These are phyloP conservation scores for Linnaemya tessellans DNA, from an alignment of 2,888 invertebrate species.

Conservation along the genomic window DNA sequence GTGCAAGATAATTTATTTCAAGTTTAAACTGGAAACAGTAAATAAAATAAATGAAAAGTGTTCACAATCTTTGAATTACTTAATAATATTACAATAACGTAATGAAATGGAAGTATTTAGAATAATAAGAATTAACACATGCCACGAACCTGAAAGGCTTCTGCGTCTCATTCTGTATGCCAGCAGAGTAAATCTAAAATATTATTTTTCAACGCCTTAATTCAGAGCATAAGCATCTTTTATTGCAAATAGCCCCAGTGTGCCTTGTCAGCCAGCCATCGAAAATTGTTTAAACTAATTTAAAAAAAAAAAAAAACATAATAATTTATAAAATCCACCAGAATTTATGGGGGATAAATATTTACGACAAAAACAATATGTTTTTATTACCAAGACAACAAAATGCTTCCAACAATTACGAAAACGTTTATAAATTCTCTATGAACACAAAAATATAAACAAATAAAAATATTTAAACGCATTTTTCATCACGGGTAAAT, in stretches of 20 bases:
- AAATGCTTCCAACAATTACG: constrained; percentile 1
- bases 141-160: too few species aligned
- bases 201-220: too few species aligned
- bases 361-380: neutral
- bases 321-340: neutral
- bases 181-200: too few species aligned
- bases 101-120: too few species aligned
- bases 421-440: neutral
- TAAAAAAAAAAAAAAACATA: neutral
- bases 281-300: neutral
- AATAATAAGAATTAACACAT: too few species aligned
- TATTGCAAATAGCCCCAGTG: neutral
- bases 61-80: too few species aligned
- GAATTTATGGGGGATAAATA: neutral
- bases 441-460: constrained; percentile 13
- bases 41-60: too few species aligned
- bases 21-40: too few species aligned
- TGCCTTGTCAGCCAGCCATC: neutral
- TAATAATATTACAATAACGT: too few species aligned
- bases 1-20: too few species aligned
- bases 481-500: constrained; percentile 16
- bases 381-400: constrained; percentile 1
- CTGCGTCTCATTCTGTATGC: too few species aligned
- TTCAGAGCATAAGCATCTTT: too few species aligned
- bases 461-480: constrained; percentile 21